These are phyloP conservation scores for Heliothis subflexa DNA, from an alignment of 1,140 invertebrate genomes.

Conservation along the genomic window DNA sequence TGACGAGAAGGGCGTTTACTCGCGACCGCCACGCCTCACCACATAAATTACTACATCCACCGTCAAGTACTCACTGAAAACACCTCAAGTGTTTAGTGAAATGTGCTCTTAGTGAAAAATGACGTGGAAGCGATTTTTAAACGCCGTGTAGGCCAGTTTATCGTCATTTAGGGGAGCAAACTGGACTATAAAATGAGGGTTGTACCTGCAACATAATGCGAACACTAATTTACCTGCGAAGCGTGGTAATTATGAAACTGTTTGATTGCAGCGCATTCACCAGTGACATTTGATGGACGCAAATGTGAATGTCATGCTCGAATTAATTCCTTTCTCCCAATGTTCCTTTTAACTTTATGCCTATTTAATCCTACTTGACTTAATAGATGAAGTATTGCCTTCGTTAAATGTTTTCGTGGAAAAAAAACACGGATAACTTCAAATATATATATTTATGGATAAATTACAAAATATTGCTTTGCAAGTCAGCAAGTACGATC, in stretches of 20 bases:
- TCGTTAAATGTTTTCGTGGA: too few relatives aligned
- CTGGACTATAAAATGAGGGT: neutral
- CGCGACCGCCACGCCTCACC: conserved; percentile 54
- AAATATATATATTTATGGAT: too few relatives aligned
- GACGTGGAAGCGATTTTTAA: conserved; percentile 27
- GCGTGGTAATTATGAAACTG: neutral
- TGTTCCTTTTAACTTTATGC: too few relatives aligned
- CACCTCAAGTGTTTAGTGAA: conserved; percentile 43
- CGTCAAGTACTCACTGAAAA: conserved; percentile 30
- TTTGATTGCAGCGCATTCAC: too few relatives aligned
- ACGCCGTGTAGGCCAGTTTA: conserved; percentile 2
- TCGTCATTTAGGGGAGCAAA: neutral
- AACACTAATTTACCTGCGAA: neutral
- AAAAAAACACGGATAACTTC: too few relatives aligned
- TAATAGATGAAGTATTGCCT: too few relatives aligned
- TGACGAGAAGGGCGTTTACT: conserved; percentile 65
- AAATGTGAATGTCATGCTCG: too few relatives aligned
- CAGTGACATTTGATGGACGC: too few relatives aligned
- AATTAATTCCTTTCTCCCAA: too few relatives aligned
- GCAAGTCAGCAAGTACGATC: too few relatives aligned
- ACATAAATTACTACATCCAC: conserved; percentile 57
- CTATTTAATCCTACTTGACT: too few relatives aligned
- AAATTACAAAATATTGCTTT: too few relatives aligned
- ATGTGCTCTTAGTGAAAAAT: conserved; percentile 29
- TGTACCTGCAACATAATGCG: neutral